A percentile compares a stretch with the other conserved stretches of the same genome.
Evolutionary conservation across 2,888 invertebrate genomes (phyloP).

Genomic region (Pardosa pseudoannulata): DNA sequence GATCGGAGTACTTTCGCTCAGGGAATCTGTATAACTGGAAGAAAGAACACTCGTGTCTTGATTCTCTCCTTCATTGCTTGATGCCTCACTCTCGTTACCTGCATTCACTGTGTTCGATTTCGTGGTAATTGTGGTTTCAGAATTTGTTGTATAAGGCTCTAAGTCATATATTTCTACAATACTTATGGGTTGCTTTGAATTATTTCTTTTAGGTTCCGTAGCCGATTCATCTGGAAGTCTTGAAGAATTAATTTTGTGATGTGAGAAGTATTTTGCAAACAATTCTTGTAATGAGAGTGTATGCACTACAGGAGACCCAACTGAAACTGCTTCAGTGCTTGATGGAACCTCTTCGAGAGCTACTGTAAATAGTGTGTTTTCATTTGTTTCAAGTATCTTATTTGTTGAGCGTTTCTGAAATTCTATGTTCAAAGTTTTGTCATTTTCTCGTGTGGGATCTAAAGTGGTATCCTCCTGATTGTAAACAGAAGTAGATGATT

Average conservation of each 20-base stretch:
- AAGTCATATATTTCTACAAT: not conserved
- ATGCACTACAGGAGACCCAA: constrained; percentile 45
- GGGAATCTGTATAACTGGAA: not conserved
- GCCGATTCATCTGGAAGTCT: not conserved
- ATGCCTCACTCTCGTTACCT: not conserved
- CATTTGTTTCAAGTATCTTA: not conserved
- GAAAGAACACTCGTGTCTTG: not conserved
- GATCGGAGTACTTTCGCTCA: too few relatives aligned
- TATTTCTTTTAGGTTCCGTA: constrained; percentile 34
- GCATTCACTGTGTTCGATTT: not conserved
- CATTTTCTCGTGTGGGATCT: constrained; percentile 27
- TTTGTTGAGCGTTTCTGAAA: not conserved
- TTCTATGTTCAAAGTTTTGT: constrained; percentile 52
- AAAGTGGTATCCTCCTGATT: not conserved
- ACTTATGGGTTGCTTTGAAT: constrained; percentile 46
- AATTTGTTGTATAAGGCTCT: not conserved
- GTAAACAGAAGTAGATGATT: not conserved
- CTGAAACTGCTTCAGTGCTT: not conserved
- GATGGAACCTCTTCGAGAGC: not conserved
- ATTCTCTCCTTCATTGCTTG: not conserved
- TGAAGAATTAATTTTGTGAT: constrained; percentile 8
- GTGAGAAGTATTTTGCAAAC: constrained; percentile 18
- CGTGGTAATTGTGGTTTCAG: not conserved
- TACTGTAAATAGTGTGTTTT: not conserved
- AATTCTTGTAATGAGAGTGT: constrained; percentile 36